These are phyloP conservation scores for Antechinus stuartii DNA, from an alignment of 2,113 vertebrate genomes.

Conservation along the genomic window DNA sequence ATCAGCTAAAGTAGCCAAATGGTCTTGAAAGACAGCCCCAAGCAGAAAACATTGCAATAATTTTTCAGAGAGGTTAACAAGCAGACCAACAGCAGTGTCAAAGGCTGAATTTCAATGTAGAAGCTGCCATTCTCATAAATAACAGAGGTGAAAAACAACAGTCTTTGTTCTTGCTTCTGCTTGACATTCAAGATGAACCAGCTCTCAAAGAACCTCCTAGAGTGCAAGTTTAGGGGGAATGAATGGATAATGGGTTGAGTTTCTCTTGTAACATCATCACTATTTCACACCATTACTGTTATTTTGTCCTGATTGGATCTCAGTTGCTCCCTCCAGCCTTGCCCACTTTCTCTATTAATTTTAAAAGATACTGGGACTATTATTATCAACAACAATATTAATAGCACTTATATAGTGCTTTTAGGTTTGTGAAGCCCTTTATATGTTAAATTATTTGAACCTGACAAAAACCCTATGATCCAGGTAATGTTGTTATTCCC, in stretches of 20 bases:
- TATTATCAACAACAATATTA: neutral
- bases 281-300: neutral
- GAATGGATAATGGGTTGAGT: neutral
- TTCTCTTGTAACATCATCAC: neutral
- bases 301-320: neutral
- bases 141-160: neutral
- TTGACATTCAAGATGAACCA: neutral
- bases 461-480: neutral
- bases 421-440: neutral
- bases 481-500: neutral
- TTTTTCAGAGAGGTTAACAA: neutral
- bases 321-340: neutral
- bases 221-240: slow-evolving; percentile 5
- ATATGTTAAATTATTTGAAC: neutral
- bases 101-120: neutral
- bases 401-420: neutral
- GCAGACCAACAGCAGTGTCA: neutral
- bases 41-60: neutral
- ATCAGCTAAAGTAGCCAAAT: neutral
- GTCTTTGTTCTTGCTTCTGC: neutral
- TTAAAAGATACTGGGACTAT: neutral
- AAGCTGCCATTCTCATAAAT: neutral
- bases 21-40: neutral
- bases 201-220: neutral
- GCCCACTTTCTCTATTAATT: neutral